Conservation (phyloP, 2,888 invertebrate genomes). For the Adineta ricciae region DNA sequence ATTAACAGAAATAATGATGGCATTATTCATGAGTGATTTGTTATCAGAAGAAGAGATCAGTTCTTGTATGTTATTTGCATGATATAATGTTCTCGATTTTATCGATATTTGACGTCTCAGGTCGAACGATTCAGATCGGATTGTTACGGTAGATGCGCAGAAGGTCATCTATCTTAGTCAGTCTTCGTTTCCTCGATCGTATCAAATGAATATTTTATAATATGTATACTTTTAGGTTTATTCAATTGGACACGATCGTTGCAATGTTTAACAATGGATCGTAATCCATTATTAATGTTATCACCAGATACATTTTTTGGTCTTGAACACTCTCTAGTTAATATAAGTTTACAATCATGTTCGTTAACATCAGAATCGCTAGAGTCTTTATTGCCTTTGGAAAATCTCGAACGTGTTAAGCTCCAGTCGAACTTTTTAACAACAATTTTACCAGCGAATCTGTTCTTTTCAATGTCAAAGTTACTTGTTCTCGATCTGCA, state of each 20-base stretch:
- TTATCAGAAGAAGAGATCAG: neutral
- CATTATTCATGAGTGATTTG: too few species aligned
- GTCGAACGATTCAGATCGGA: too few species aligned
- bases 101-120: too few species aligned
- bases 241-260: neutral
- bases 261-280: neutral
- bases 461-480: neutral
- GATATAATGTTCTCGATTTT: neutral
- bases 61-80: neutral
- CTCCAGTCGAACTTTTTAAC: neutral
- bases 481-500: neutral
- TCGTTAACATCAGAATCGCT: neutral
- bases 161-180: too few species aligned
- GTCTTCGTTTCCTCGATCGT: too few species aligned
- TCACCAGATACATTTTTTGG: neutral
- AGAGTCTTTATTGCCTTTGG: neutral
- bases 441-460: neutral
- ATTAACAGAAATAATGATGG: neutral
- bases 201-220: too few species aligned
- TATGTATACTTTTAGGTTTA: neutral
- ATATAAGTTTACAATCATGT: conserved; percentile 11
- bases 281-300: neutral
- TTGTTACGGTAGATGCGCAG: too few species aligned
- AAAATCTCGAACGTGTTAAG: conserved; percentile 10
- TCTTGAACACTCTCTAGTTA: neutral